These are phyloP conservation scores for Manis crassicaudata DNA, from an alignment of 2,797 vertebrate species.

Conservation along the genomic window DNA sequence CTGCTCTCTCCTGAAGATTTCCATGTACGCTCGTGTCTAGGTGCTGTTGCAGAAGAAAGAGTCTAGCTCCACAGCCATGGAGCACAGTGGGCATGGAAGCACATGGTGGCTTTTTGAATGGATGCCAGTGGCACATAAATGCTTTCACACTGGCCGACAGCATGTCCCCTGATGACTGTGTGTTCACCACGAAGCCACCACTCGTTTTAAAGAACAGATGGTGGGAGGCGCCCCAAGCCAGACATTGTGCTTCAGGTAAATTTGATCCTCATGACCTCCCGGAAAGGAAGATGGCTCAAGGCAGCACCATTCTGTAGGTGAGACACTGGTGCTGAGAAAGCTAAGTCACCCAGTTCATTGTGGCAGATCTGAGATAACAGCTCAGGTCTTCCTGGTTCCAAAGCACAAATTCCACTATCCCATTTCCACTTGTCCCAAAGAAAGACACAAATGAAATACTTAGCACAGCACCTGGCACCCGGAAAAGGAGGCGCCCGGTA, in stretches of 20 bases:
- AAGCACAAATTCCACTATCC: not conserved
- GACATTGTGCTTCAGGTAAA: not conserved
- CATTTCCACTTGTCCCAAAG: not conserved
- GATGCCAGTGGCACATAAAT: not conserved
- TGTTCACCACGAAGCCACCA: not conserved
- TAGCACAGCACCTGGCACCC: not conserved
- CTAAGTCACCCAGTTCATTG: not conserved
- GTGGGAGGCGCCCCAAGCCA: not conserved
- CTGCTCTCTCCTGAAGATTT: not conserved
- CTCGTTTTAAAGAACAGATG: not conserved
- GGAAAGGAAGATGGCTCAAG: not conserved
- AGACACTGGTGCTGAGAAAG: not conserved
- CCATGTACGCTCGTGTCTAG: rapidly evolving
- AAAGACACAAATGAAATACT: not conserved
- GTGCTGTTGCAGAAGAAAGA: not conserved
- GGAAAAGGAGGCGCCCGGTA: rapidly evolving
- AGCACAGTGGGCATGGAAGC: rapidly evolving
- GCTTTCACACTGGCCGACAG: not conserved
- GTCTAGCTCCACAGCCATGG: rapidly evolving
- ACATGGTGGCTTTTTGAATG: not conserved
- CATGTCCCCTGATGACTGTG: too few relatives aligned
- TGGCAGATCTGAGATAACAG: not conserved
- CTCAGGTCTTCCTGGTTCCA: not conserved
- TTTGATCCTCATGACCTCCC: not conserved
- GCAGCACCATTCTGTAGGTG: too few relatives aligned